These are phyloP conservation scores for Brachypodius melanocephalos DNA, from an alignment of 2,113 vertebrate species.

Conservation along the genomic window DNA sequence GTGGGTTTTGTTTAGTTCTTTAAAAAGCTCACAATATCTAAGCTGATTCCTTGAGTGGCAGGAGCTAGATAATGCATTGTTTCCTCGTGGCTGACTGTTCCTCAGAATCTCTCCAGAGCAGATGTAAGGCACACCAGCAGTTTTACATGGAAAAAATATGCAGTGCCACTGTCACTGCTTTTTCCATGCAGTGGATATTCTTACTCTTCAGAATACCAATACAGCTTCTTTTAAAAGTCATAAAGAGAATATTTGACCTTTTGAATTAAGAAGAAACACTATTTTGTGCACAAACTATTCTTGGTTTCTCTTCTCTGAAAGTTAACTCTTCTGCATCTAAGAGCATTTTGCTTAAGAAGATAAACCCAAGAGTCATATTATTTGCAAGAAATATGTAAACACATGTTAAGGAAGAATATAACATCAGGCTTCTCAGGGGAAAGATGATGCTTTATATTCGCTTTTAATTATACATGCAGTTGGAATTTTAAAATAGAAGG, in stretches of 20 bases:
- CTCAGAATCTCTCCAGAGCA: neutral
- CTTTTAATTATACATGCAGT: neutral
- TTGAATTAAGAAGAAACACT: neutral
- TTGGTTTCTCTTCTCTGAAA: slow-evolving; percentile 58
- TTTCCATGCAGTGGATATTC: neutral
- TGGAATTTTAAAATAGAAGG: neutral
- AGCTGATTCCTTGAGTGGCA: neutral
- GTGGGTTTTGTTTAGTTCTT: neutral
- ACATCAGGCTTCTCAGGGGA: neutral
- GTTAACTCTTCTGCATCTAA: slow-evolving; percentile 71
- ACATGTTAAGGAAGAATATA: neutral
- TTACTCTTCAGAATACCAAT: neutral
- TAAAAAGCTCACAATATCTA: neutral
- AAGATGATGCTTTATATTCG: neutral
- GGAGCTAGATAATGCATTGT: neutral
- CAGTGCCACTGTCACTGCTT: neutral
- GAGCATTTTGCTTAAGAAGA: slow-evolving; percentile 65
- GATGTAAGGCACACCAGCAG: neutral
- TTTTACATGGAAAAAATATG: neutral
- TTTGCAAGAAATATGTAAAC: slow-evolving; percentile 8
- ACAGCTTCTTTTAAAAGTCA: neutral
- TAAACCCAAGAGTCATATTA: slow-evolving; percentile 70
- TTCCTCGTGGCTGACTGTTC: neutral
- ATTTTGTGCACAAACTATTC: neutral
- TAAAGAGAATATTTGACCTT: neutral